phyloP scores from a whole-genome alignment of 2,113 vertebrate species.

The Cyprinus carpio region DNA sequence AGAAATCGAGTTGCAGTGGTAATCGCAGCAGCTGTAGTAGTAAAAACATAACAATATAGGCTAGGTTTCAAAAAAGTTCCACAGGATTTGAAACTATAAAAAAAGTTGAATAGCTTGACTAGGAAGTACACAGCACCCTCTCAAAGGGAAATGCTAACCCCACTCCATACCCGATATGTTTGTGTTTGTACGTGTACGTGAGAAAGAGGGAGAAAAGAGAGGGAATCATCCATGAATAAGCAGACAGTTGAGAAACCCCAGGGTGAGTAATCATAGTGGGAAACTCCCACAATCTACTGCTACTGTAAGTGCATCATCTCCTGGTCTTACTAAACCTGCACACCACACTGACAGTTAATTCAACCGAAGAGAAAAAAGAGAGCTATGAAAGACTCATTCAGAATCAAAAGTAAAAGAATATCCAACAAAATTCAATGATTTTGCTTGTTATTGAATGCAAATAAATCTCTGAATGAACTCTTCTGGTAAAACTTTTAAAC shows the following conservation, averaged over 20 bases:
- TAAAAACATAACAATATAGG: too few species aligned
- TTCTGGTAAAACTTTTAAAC: background rate
- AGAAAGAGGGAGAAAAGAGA: background rate
- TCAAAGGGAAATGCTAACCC: background rate
- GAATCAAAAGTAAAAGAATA: background rate
- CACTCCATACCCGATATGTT: background rate
- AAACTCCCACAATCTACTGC: background rate
- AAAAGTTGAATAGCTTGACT: background rate
- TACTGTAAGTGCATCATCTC: background rate
- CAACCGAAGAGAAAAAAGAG: background rate
- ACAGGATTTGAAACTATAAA: background rate
- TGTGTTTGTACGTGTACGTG: background rate
- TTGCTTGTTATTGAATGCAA: background rate
- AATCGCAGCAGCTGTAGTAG: too few species aligned
- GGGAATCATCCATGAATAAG: conserved; percentile 22
- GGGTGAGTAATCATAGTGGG: conserved; percentile 6
- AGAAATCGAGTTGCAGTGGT: background rate
- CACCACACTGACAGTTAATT: background rate
- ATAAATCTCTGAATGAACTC: background rate
- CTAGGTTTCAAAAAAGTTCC: too few species aligned
- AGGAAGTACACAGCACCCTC: background rate
- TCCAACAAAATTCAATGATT: background rate
- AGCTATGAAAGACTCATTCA: background rate
- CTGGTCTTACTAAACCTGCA: background rate
- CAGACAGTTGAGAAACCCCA: background rate